Percentiles rank a stretch among this genome's conserved stretches.
Conservation (phyloP, 2,797 vertebrate genomes). For the Phoxinus dragarum region DNA sequence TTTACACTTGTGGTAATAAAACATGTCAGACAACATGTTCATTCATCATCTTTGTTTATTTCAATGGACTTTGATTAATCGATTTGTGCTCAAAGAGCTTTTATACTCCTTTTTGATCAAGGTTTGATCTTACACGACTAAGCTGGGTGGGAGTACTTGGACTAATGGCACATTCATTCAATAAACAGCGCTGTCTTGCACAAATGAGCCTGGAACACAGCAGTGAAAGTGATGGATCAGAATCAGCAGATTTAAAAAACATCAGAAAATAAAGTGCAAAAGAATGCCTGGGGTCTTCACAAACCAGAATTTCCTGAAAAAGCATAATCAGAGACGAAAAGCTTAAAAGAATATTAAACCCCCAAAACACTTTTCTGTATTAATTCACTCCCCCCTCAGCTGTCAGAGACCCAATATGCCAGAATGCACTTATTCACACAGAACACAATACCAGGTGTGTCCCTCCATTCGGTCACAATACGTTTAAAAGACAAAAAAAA, state of each 20-base stretch:
- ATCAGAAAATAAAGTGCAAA: slow-evolving; percentile 51
- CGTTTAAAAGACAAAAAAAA: slow-evolving; percentile 11
- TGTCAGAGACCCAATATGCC: background rate
- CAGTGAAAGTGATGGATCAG: background rate
- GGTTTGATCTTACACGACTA: slow-evolving; percentile 2
- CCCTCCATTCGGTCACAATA: background rate
- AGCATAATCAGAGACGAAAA: background rate
- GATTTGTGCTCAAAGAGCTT: slow-evolving; percentile 6
- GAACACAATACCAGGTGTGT: background rate
- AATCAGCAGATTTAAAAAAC: slow-evolving; percentile 35
- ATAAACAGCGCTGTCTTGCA: background rate
- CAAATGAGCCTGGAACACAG: slow-evolving; percentile 33
- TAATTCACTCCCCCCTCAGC: background rate
- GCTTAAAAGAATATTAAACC: background rate
- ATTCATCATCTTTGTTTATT: slow-evolving; percentile 45
- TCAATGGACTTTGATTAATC: slow-evolving; percentile 27
- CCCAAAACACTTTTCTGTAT: slow-evolving; percentile 10
- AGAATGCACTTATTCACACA: background rate
- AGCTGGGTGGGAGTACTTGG: background rate
- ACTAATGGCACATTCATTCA: slow-evolving; percentile 12
- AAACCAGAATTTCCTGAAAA: slow-evolving; percentile 4
- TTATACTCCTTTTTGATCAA: background rate
- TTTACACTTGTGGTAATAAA: background rate
- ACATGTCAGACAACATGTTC: slow-evolving; percentile 7
- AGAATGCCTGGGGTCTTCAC: background rate